phyloP scores from a whole-genome alignment of 2,113 vertebrate genomes.

The Pseudois nayaur region DNA sequence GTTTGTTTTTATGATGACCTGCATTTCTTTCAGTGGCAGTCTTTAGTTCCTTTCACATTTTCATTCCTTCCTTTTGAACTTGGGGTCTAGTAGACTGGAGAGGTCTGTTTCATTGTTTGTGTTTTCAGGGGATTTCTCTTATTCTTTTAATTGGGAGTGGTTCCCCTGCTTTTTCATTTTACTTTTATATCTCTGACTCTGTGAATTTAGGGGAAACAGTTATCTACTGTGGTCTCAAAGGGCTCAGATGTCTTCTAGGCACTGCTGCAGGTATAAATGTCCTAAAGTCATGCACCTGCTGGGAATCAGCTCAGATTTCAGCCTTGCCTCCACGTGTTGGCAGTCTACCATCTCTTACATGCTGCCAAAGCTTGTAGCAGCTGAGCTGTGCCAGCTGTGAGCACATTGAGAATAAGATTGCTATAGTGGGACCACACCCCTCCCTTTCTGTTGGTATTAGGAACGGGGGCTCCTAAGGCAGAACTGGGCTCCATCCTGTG shows the following conservation, averaged over 20 bases:
- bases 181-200: not conserved
- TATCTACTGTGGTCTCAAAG: not conserved
- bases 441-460: not conserved
- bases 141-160: not conserved
- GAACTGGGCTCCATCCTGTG: not conserved
- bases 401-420: not conserved
- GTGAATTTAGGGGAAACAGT: not conserved
- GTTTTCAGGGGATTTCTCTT: not conserved
- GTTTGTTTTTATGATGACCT: not conserved
- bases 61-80: not conserved
- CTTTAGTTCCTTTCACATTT: not conserved
- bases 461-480: not conserved
- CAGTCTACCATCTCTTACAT: not conserved
- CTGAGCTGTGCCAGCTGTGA: not conserved
- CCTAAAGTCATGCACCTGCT: not conserved
- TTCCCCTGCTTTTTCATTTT: not conserved
- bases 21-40: not conserved
- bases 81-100: not conserved
- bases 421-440: not conserved
- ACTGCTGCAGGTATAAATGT: not conserved
- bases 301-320: not conserved
- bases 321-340: not conserved
- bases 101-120: not conserved
- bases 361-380: not conserved
- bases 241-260: not conserved